Conservation (phyloP, 2,797 vertebrate genomes). For the Oophaga sylvatica region DNA sequence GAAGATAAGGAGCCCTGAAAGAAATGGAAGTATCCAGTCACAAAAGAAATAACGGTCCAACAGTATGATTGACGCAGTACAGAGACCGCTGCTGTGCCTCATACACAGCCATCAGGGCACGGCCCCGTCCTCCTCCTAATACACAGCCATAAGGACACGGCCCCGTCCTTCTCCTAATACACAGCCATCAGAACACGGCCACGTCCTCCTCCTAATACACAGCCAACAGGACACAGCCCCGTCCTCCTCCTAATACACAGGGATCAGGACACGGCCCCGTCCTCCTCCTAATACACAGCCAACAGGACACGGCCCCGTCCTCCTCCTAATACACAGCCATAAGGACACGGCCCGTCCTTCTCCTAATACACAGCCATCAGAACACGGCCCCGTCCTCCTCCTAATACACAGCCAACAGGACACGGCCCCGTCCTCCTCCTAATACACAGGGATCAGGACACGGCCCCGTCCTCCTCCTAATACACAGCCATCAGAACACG, state of each 20-base stretch:
- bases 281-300: constrained; percentile 14
- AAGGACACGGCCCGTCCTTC: background rate
- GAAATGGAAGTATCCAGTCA: background rate
- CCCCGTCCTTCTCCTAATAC: background rate
- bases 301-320: too few relatives aligned
- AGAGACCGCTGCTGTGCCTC: background rate
- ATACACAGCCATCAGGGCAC: background rate
- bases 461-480: constrained; percentile 8
- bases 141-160: background rate
- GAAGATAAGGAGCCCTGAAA: background rate
- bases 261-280: background rate
- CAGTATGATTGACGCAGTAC: background rate
- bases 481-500: background rate
- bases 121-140: background rate
- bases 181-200: background rate
- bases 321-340: constrained; percentile 6
- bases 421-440: background rate
- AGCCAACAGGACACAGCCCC: background rate
- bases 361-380: too few relatives aligned
- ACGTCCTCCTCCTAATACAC: background rate
- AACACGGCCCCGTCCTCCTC: too few relatives aligned
- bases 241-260: constrained; percentile 6
- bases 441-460: too few relatives aligned
- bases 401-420: background rate
- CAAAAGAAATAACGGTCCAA: background rate